Evolutionary conservation across 2,113 vertebrate species (phyloP), one percentile per base, ranked within the genome.

Genomic region (Dasyurus viverrinus): DNA sequence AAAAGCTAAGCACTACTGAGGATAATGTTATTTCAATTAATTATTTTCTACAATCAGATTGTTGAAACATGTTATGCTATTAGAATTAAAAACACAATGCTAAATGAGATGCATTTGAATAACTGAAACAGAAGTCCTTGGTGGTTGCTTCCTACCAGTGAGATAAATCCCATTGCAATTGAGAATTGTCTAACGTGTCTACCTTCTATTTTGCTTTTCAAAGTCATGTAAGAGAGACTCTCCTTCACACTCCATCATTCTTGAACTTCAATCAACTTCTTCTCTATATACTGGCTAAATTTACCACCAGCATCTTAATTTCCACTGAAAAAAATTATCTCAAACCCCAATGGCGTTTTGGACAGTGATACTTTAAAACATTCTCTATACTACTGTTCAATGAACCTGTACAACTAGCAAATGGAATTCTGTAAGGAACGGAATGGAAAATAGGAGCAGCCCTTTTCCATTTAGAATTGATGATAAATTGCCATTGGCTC

Each of bases 381-480:
- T 0, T 10, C 0, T 1, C 89, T n/a, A 90, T 53, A 95, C 91
- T 50, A 53, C 42, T 30, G 76, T 30, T 94, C 47, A 0, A 25
- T 0, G 25, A 90, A 93, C 60, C 91, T 54, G n/a, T 2, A 8
- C 46, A 24, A 54, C 36, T 16, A 10, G 46, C n/a, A 97, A 94
- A 60, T 92, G 90, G 93, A 68, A 52, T 36, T 54, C 92, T 36
- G 92, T n/a, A 8, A 27, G 68, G 16, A 36, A 93, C 91, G 3
- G 27, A 55, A 76, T 89, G 93, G 95, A 92, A 93, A 96, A 68
- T 2, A n/a, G 50, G 90, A 8, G 52, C 23, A 14, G 76, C 92
- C 60, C 7, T 24, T 97, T 96, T 93, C 93, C 94, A 54, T 93
- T 84, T 93, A 76, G 46, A 90, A 12, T 93, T 54, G 22, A 55